These are phyloP conservation scores for Delphinapterus leucas DNA, from an alignment of 2,113 vertebrate genomes.

Conservation along the genomic window DNA sequence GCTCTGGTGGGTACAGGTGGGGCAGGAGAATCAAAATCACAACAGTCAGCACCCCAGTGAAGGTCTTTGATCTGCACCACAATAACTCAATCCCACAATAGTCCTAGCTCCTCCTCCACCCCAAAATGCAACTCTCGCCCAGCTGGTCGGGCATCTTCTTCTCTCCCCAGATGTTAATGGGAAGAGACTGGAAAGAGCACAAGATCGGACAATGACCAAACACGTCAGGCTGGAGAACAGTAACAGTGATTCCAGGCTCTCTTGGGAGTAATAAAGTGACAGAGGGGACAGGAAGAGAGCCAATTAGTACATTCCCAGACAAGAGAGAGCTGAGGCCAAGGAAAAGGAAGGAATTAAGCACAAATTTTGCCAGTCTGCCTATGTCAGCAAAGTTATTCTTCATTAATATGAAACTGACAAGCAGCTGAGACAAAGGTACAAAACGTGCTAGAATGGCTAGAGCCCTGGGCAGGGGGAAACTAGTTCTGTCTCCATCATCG, in stretches of 20 bases:
- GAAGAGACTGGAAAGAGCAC: neutral
- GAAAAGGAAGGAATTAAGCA: neutral
- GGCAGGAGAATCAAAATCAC: neutral
- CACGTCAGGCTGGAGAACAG: neutral
- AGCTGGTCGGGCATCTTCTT: neutral
- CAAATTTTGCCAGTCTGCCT: neutral
- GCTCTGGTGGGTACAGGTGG: neutral
- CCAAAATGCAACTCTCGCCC: neutral
- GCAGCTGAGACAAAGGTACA: neutral
- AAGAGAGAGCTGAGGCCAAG: neutral
- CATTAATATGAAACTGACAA: neutral
- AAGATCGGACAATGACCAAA: neutral
- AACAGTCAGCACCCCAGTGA: neutral
- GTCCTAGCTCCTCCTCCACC: neutral
- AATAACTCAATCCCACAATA: neutral
- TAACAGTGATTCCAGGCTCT: neutral
- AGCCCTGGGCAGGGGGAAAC: neutral
- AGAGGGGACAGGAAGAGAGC: neutral
- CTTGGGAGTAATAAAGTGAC: conserved; percentile 13
- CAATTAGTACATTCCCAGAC: neutral
- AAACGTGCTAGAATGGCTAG: neutral
- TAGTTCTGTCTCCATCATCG: neutral
- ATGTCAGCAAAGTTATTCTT: neutral
- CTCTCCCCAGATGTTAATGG: neutral
- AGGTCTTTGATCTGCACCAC: neutral